A percentile compares a stretch with the other conserved stretches of the same genome.
phyloP scores from a whole-genome alignment of 2,113 vertebrate species.

The Pollachius pollachius region DNA sequence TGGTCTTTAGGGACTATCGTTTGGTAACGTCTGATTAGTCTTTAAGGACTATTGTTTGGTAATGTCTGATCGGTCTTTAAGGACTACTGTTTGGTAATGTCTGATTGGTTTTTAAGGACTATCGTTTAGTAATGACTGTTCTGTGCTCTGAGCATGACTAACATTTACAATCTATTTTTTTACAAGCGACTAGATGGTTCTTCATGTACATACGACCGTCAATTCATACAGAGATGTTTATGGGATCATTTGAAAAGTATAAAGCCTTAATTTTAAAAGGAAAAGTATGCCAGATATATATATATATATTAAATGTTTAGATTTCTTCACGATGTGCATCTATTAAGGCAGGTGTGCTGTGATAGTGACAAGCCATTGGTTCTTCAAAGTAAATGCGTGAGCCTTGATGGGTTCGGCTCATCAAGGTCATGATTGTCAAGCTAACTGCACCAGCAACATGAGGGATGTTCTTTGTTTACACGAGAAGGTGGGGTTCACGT shows the following conservation, averaged over 20 bases:
- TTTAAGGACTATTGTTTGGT: no score
- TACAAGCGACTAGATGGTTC: constrained; percentile 29
- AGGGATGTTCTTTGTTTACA: neutral
- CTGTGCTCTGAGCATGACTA: constrained; percentile 47
- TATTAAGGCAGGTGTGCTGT: constrained; percentile 25
- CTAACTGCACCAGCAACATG: constrained; percentile 57
- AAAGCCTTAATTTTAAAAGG: constrained; percentile 58
- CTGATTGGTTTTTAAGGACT: no score
- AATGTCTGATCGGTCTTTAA: no score
- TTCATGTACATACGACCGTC: no score
- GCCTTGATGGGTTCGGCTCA: constrained; percentile 2
- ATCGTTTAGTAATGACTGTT: constrained; percentile 59
- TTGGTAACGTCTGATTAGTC: no score
- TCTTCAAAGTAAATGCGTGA: neutral
- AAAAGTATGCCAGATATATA: no score
- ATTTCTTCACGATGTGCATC: neutral
- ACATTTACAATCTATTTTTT: constrained; percentile 57
- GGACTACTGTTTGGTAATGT: no score
- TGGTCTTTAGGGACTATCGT: no score
- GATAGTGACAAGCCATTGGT: constrained; percentile 58
- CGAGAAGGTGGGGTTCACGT: neutral
- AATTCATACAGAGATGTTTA: neutral
- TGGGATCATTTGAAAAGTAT: constrained; percentile 22
- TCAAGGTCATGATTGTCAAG: neutral
- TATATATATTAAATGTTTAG: no score